Conservation (phyloP, 2,888 invertebrate species). For the Molorchus minor region DNA sequence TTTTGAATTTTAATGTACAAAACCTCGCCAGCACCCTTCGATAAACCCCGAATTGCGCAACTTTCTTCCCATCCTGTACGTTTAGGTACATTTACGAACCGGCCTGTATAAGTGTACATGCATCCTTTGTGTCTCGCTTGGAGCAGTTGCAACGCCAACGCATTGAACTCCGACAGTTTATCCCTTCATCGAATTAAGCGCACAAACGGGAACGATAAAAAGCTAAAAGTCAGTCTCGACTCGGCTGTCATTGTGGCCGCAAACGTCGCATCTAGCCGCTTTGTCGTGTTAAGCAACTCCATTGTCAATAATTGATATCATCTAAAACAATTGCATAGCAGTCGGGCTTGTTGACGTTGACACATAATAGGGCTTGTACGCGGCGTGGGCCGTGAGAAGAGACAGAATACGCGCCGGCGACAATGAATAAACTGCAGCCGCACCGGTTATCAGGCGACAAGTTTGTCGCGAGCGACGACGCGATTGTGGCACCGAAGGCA, state of each 20-base stretch:
- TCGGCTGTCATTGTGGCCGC: slow-evolving; percentile 4
- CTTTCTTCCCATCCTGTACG: too few relatives aligned
- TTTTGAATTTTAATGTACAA: too few relatives aligned
- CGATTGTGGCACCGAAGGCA: slow-evolving; percentile 40
- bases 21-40: too few relatives aligned
- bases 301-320: slow-evolving; percentile 37
- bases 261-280: slow-evolving; percentile 9
- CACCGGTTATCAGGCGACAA: slow-evolving; percentile 39
- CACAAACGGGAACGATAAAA: neutral
- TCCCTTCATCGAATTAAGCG: neutral
- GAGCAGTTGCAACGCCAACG: too few relatives aligned
- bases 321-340: slow-evolving; percentile 36
- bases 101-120: too few relatives aligned
- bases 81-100: too few relatives aligned
- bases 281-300: slow-evolving; percentile 25
- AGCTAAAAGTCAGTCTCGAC: slow-evolving; percentile 2
- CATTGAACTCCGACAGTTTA: too few relatives aligned
- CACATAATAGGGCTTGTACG: slow-evolving; percentile 34
- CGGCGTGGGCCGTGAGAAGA: slow-evolving; percentile 18
- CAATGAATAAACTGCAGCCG: slow-evolving; percentile 32
- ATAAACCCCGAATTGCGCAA: too few relatives aligned
- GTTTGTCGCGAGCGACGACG: slow-evolving; percentile 39
- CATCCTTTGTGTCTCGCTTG: too few relatives aligned
- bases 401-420: slow-evolving; percentile 3
- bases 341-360: slow-evolving; percentile 38